Evolutionary conservation across 2,113 vertebrate species (phyloP).

Genomic region (Gracilinanus agilis): DNA sequence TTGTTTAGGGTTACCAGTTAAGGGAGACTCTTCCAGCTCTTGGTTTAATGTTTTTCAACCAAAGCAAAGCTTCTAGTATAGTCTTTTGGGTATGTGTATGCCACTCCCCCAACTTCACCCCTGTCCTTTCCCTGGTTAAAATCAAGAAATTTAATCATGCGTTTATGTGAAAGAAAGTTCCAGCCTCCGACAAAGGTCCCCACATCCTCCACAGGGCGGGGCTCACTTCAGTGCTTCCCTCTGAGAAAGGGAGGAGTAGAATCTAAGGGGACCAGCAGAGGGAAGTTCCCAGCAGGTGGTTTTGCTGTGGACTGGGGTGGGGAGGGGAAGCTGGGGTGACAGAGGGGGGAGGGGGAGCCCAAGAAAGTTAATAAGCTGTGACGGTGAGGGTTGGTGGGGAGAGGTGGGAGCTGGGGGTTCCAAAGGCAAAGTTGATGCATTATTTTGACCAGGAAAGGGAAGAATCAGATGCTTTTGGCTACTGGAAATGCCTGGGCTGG

Average conservation of each 20-base stretch:
- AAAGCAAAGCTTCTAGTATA: neutral
- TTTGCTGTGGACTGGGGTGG: neutral
- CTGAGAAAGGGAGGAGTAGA: slow-evolving; percentile 7
- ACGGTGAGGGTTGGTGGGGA: neutral
- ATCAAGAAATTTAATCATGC: neutral
- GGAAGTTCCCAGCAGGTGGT: slow-evolving; percentile 6
- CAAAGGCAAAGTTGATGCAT: neutral
- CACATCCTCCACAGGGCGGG: neutral
- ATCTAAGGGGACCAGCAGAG: neutral
- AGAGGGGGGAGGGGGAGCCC: neutral
- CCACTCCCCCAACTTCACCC: neutral
- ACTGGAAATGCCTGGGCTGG: neutral
- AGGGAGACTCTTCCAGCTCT: neutral
- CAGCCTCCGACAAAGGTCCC: neutral
- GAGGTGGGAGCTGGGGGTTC: neutral
- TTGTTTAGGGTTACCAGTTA: neutral
- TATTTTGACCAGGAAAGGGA: neutral
- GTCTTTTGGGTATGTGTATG: neutral
- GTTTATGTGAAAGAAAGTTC: neutral
- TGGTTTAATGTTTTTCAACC: neutral
- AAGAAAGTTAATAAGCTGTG: neutral
- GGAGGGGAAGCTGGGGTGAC: neutral
- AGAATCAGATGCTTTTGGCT: neutral
- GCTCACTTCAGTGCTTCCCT: neutral
- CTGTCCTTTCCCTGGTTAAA: neutral